phyloP scores from a whole-genome alignment of 2,113 vertebrate genomes.

The Pardalotus punctatus region DNA sequence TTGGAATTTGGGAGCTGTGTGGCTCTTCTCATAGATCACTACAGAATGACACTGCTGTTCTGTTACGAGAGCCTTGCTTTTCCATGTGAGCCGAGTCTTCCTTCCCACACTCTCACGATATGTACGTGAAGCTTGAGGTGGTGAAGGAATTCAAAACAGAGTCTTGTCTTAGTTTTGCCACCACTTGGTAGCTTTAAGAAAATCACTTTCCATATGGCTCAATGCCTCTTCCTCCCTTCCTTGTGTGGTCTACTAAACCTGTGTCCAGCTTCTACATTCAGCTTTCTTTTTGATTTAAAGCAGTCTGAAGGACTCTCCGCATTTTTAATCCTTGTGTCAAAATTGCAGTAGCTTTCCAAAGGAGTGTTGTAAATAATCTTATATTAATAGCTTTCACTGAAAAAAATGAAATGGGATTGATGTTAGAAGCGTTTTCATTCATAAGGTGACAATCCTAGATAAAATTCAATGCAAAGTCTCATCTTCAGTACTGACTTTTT shows the following conservation, averaged over 20 bases:
- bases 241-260: not conserved
- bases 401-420: not conserved
- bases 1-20: not conserved
- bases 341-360: not conserved
- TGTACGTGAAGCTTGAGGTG: not conserved
- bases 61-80: not conserved
- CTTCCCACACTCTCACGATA: not conserved
- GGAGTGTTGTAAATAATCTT: not conserved
- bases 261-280: not conserved
- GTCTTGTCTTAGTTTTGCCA: not conserved
- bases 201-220: not conserved
- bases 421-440: not conserved
- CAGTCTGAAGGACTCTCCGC: not conserved
- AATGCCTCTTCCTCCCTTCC: not conserved
- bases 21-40: not conserved
- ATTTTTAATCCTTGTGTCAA: not conserved
- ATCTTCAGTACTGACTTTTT: not conserved
- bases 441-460: not conserved
- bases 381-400: not conserved
- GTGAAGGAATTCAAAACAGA: not conserved
- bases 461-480: not conserved
- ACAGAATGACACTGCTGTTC: not conserved
- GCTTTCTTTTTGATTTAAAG: not conserved
- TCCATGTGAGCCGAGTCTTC: not conserved
- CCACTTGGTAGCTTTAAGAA: not conserved